Evolutionary conservation across 1,140 invertebrate species (phyloP).

Genomic region (Drosophila pandora): DNA sequence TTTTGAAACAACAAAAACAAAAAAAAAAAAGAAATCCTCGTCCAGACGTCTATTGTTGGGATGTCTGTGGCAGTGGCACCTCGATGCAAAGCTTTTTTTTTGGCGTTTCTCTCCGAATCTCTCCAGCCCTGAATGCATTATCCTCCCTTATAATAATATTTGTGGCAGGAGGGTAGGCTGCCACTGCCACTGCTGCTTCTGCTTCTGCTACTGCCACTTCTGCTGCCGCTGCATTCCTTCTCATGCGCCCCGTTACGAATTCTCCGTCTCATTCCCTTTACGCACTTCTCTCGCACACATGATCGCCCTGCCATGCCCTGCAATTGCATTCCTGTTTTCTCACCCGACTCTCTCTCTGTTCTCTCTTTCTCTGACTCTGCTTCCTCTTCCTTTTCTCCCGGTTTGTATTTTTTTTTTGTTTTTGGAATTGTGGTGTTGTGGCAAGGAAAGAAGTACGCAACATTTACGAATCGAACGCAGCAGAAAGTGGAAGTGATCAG

Average conservation of each 20-base stretch:
- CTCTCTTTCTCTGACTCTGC: conserved; percentile 37
- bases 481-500: conserved; percentile 77
- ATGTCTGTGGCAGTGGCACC: conserved; percentile 7
- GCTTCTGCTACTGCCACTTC: neutral
- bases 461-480: conserved; percentile 79
- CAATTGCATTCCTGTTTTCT: conserved; percentile 75
- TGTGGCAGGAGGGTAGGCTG: too few relatives aligned
- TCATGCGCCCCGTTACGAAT: conserved; percentile 16
- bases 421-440: conserved; percentile 10
- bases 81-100: conserved; percentile 27
- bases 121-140: conserved; percentile 14
- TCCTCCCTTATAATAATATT: conserved; percentile 25
- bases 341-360: conserved; percentile 14
- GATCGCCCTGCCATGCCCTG: conserved; percentile 25
- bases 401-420: conserved; percentile 23
- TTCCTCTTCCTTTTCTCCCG: conserved; percentile 42
- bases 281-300: conserved; percentile 6
- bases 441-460: conserved; percentile 66
- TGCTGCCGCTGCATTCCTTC: conserved; percentile 20
- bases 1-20: neutral
- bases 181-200: too few relatives aligned
- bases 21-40: conserved; percentile 4
- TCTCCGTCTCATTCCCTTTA: conserved; percentile 20
- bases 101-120: neutral
- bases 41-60: conserved; percentile 47